Evolutionary conservation across 2,113 vertebrate species (phyloP), one percentile per base, ranked within the genome.

Genomic region (Peucedramus taeniatus): DNA sequence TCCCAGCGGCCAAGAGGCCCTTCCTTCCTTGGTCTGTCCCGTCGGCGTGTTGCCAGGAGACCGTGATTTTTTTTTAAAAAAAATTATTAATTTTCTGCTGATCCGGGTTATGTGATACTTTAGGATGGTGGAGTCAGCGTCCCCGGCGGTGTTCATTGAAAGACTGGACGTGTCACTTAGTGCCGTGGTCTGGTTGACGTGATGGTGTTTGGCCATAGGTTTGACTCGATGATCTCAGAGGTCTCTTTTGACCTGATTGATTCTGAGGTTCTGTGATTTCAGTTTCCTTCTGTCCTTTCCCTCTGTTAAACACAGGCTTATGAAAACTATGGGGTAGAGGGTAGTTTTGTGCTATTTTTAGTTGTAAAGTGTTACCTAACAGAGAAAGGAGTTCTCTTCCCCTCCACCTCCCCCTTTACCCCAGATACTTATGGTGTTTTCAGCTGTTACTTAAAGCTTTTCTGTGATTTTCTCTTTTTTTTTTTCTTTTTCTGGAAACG

Each of bases 1-100:
- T 44, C 7, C 19, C 30, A 0, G 45, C 56, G 0, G 6, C 42
- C 27, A 0, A 0, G 33, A 7, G 10, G 5, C 37, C 11, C 7
- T 8, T 15, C 11, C 7, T 8, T 15, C 13, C 49, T 6, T 5
- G 31, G 4, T 3, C 10, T 12, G 0, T 15, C 42, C 23, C 1
- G 0, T 4, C 20, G 3, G 28, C 24, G 10, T 15, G 44, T 20
- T 47, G 50, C 17, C 9, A 1, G 30, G 23, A 22, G 33, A 45
- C n/a, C 11, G 50, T 15, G 44, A 2, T 15, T 66, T 39, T 30
- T n/a, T 63, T 69, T 30, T 9, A 6, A 16, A 9, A 18, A n/a
- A n/a, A n/a, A n/a, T n/a, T n/a, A n/a, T 50, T 24, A 12, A 23
- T 15, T 20, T 30, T 31, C 20, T 30, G 13, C 15, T 31, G 30